Percentiles rank a stretch among this genome's conserved stretches.
These are phyloP conservation scores for Indicator indicator DNA, from an alignment of 2,113 vertebrate species.

Conservation along the genomic window DNA sequence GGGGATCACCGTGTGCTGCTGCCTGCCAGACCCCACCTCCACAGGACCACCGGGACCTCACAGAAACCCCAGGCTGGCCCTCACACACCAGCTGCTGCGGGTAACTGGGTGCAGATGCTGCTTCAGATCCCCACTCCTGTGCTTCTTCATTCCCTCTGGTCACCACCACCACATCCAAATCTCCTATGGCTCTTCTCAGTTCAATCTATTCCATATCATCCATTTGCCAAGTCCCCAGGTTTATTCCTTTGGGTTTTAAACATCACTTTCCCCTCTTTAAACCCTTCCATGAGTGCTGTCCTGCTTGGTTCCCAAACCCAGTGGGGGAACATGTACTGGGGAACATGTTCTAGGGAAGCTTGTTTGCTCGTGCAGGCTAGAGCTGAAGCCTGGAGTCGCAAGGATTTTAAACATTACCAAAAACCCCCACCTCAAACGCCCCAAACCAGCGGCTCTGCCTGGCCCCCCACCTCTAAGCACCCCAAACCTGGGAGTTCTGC, in stretches of 20 bases:
- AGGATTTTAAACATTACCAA: not conserved
- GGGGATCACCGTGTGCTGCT: not conserved
- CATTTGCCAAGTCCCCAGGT: accelerated
- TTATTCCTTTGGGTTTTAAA: not conserved
- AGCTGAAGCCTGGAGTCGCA: no score
- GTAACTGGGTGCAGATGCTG: accelerated
- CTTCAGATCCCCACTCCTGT: not conserved
- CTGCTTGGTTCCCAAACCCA: accelerated
- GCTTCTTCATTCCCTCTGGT: no score
- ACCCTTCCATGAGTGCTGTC: accelerated
- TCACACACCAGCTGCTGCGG: not conserved
- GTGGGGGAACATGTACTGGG: accelerated
- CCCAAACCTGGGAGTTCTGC: no score
- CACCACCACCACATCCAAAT: not conserved
- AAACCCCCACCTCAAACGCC: no score
- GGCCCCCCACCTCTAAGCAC: no score
- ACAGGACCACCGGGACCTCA: accelerated
- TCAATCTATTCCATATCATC: accelerated
- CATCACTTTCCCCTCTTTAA: not conserved
- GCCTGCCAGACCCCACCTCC: not conserved
- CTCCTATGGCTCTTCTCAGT: not conserved
- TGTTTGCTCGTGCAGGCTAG: not conserved
- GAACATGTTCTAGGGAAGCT: accelerated
- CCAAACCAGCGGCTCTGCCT: no score
- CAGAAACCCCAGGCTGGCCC: accelerated